Percentiles rank a stretch among this genome's conserved stretches.
Conservation (phyloP, 2,113 vertebrate species). For the Panthera leo region DNA sequence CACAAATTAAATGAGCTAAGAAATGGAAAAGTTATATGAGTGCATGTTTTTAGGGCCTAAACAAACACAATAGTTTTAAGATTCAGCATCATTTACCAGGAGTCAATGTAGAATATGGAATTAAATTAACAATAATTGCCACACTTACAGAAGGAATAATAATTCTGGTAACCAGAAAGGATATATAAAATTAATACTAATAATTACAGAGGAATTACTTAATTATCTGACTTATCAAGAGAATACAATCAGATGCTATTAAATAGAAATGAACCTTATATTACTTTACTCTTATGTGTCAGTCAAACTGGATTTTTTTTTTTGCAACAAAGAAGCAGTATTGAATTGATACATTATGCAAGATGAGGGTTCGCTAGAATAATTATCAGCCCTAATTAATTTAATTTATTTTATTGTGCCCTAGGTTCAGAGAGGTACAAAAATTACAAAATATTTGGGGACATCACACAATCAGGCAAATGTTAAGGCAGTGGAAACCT, state of each 20-base stretch:
- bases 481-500: not conserved
- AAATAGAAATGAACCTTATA: constrained; percentile 64
- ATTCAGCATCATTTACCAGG: constrained; percentile 50
- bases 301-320: constrained; percentile 48
- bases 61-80: constrained; percentile 50
- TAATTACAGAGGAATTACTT: constrained; percentile 74
- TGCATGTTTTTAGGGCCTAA: constrained; percentile 23
- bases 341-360: constrained; percentile 50
- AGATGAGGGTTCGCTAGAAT: constrained; percentile 33
- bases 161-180: constrained; percentile 58
- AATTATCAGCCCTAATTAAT: constrained; percentile 64
- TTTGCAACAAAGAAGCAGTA: constrained; percentile 55
- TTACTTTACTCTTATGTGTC: constrained; percentile 46
- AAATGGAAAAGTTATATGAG: constrained; percentile 57
- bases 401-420: constrained; percentile 48
- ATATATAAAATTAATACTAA: constrained; percentile 77
- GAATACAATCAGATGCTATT: constrained; percentile 57
- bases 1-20: constrained; percentile 72
- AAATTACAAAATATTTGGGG: constrained; percentile 18
- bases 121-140: constrained; percentile 70
- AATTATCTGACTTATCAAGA: constrained; percentile 69
- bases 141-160: constrained; percentile 56
- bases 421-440: constrained; percentile 1
- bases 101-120: constrained; percentile 48
- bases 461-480: not conserved